These are phyloP conservation scores for Pogonocichla stellata DNA, from an alignment of 2,113 vertebrate species.

Conservation along the genomic window DNA sequence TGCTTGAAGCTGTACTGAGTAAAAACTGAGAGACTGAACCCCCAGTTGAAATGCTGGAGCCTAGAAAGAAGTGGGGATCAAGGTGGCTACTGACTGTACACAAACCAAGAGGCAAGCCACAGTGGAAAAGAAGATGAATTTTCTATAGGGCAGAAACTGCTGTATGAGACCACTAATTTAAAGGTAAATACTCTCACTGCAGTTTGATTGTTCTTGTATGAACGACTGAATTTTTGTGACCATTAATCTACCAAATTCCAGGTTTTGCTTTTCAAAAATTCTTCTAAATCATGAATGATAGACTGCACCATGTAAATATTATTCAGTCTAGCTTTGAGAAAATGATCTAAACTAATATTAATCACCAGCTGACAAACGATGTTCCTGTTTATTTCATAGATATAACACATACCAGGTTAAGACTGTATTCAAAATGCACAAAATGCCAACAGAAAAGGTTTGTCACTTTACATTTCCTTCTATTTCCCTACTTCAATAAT, in stretches of 20 bases:
- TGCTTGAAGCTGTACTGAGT: background rate
- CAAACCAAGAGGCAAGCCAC: background rate
- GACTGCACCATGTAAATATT: background rate
- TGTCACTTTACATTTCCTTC: background rate
- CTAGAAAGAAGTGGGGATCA: background rate
- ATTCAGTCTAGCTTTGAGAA: background rate
- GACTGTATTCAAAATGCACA: background rate
- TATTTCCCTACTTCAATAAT: background rate
- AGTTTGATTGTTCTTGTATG: background rate
- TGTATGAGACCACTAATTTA: background rate
- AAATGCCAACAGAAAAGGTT: background rate
- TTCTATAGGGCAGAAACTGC: background rate
- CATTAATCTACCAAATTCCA: background rate
- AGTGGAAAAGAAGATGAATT: background rate
- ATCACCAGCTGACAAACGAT: background rate
- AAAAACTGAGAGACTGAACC: background rate
- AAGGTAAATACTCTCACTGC: background rate
- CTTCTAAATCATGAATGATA: background rate
- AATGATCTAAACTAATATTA: background rate
- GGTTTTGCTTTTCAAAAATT: background rate
- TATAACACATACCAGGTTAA: background rate
- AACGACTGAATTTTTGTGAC: background rate
- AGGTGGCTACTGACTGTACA: background rate
- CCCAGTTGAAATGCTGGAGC: background rate
- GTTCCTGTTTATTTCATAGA: background rate